Percentiles rank a stretch among this genome's conserved stretches.
Conservation (phyloP, 2,797 vertebrate genomes). For the Fistularia commersonii region DNA sequence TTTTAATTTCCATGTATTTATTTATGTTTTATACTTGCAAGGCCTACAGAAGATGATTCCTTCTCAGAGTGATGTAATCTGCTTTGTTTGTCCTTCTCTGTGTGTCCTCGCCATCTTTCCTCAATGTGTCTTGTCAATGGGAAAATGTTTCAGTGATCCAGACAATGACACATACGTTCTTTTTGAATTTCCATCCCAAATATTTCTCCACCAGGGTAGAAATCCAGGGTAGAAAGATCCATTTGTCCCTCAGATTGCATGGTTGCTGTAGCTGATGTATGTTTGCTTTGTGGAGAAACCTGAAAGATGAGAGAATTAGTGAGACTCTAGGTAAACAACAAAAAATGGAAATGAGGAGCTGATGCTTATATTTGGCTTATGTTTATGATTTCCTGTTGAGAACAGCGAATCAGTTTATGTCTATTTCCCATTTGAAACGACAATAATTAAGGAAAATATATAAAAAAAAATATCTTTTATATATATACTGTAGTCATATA, state of each 20-base stretch:
- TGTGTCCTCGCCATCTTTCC: conserved; percentile 28
- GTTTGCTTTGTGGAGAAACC: conserved; percentile 95
- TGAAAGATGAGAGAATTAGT: conserved; percentile 68
- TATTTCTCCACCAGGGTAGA: conserved; percentile 44
- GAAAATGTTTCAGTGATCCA: conserved; percentile 32
- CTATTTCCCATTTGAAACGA: too few relatives aligned
- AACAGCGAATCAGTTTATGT: too few relatives aligned
- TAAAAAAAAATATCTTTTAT: too few relatives aligned
- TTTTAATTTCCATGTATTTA: conserved; percentile 3
- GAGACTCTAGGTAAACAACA: background rate
- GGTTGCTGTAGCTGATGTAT: conserved; percentile 99
- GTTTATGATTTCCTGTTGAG: too few relatives aligned
- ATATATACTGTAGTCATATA: conserved; percentile 1
- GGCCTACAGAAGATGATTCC: conserved; percentile 55
- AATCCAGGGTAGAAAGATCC: conserved; percentile 53
- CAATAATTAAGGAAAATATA: too few relatives aligned
- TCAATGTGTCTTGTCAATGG: conserved; percentile 32
- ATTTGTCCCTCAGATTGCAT: conserved; percentile 86
- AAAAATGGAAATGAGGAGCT: background rate
- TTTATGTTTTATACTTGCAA: conserved; percentile 35
- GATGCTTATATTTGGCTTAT: too few relatives aligned
- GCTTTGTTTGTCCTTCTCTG: conserved; percentile 31
- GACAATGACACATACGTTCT: conserved; percentile 28
- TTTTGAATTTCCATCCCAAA: conserved; percentile 39
- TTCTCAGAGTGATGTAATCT: conserved; percentile 41